A percentile compares a stretch with the other conserved stretches of the same genome.
phyloP scores from a whole-genome alignment of 2,888 invertebrate species.

The Stenchaetothrips biformis region DNA sequence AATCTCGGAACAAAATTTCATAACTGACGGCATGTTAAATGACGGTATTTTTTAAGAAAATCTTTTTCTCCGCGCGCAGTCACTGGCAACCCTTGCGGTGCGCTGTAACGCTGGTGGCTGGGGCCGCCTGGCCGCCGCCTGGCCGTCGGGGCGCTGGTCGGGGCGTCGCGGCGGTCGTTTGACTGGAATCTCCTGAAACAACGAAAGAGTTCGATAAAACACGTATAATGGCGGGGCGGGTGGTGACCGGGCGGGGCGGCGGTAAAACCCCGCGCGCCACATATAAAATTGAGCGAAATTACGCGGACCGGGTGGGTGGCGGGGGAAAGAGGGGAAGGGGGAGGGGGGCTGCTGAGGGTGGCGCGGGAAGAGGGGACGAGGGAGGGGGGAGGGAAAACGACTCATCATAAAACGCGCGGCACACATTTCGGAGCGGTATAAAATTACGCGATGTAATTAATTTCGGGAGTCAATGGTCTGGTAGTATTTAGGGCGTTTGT shows the following conservation, averaged over 20 bases:
- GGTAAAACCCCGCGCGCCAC: conserved; percentile 4
- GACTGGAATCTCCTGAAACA: background rate
- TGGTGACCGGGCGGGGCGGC: background rate
- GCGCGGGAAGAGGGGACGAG: no score
- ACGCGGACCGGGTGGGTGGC: background rate
- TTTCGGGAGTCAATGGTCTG: conserved; percentile 17
- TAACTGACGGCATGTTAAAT: no score
- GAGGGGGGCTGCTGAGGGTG: no score
- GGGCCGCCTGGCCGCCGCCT: no score
- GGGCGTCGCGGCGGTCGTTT: no score
- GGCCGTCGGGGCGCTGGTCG: no score
- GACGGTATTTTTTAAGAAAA: no score
- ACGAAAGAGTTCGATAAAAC: background rate
- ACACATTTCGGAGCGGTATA: background rate
- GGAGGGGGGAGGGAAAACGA: background rate
- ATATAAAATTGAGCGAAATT: conserved; percentile 11
- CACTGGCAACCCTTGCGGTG: no score
- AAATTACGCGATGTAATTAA: conserved; percentile 11
- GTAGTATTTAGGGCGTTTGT: conserved; percentile 22
- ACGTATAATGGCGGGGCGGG: background rate
- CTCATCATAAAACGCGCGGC: conserved; percentile 7
- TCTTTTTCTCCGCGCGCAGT: no score
- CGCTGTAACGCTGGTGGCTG: no score
- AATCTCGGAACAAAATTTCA: no score
- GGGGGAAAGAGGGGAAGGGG: no score